Conservation (phyloP, 2,797 vertebrate species). For the Prionace glauca region DNA sequence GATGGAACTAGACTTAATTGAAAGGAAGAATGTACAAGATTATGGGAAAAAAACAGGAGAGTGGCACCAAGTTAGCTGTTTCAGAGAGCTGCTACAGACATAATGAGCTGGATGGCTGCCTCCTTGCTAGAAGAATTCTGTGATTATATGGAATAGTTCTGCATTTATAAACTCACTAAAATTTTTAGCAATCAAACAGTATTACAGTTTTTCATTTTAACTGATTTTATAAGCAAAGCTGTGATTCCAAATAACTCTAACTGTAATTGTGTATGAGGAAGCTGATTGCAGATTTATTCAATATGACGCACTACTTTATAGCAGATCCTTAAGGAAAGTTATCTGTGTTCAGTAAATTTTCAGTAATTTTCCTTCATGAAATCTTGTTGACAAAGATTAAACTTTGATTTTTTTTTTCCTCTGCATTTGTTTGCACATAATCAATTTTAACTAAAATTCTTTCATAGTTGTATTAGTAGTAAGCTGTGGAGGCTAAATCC, state of each 20-base stretch:
- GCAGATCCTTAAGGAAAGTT: conserved; percentile 7
- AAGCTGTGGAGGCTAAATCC: conserved; percentile 59
- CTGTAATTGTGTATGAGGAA: background rate
- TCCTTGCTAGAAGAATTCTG: too few species aligned
- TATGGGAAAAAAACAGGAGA: too few species aligned
- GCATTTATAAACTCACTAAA: background rate
- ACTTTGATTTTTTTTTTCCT: conserved; percentile 42
- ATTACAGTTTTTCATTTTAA: background rate
- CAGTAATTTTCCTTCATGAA: background rate
- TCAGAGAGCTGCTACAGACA: too few species aligned
- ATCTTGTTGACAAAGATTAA: background rate
- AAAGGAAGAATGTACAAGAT: too few species aligned
- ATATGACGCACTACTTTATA: background rate
- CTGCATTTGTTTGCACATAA: conserved; percentile 60
- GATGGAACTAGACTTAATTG: too few species aligned
- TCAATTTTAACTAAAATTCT: conserved; percentile 50
- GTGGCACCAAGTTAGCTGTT: too few species aligned
- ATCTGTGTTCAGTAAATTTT: conserved; percentile 23
- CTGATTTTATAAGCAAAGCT: background rate
- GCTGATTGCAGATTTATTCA: background rate
- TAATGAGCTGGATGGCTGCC: too few species aligned
- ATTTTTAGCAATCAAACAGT: background rate
- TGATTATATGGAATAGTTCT: background rate
- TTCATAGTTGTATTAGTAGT: conserved; percentile 56
- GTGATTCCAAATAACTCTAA: background rate